Evolutionary conservation across 2,113 vertebrate genomes (phyloP).

Genomic region (Ginglymostoma cirratum): DNA sequence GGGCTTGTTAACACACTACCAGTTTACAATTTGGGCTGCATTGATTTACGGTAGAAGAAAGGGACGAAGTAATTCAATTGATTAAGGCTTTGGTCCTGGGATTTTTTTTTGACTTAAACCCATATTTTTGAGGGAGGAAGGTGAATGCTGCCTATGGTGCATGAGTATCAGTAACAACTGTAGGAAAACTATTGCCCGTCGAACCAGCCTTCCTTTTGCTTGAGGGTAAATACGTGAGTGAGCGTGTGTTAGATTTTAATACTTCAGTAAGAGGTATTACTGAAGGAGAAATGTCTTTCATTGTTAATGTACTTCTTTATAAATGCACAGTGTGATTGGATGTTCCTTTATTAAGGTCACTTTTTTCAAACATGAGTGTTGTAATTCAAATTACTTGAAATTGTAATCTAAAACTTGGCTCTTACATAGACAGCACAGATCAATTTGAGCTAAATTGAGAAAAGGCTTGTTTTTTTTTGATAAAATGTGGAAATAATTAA

Average conservation of each 20-base stretch:
- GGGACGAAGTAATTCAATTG: neutral
- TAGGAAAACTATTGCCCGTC: neutral
- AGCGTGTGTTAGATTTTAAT: neutral
- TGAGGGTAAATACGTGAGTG: neutral
- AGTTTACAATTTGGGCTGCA: neutral
- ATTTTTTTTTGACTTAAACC: neutral
- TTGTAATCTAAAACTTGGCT: neutral
- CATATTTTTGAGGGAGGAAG: neutral
- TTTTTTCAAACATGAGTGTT: neutral
- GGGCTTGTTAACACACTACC: too few species aligned
- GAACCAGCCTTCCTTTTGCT: neutral
- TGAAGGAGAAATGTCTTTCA: neutral
- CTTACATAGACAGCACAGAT: neutral
- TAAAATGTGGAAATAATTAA: neutral
- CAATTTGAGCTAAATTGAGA: neutral
- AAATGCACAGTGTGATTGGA: neutral
- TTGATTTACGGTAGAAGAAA: neutral
- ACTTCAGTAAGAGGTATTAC: neutral
- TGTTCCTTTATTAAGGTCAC: neutral
- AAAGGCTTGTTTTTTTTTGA: too few species aligned
- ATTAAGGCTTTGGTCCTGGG: slow-evolving; percentile 31
- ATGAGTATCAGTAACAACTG: neutral
- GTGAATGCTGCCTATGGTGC: neutral
- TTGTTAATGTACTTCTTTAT: neutral
- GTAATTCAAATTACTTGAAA: neutral